These are phyloP conservation scores for Chaetops frenatus DNA, from an alignment of 2,113 vertebrate genomes.

Conservation along the genomic window DNA sequence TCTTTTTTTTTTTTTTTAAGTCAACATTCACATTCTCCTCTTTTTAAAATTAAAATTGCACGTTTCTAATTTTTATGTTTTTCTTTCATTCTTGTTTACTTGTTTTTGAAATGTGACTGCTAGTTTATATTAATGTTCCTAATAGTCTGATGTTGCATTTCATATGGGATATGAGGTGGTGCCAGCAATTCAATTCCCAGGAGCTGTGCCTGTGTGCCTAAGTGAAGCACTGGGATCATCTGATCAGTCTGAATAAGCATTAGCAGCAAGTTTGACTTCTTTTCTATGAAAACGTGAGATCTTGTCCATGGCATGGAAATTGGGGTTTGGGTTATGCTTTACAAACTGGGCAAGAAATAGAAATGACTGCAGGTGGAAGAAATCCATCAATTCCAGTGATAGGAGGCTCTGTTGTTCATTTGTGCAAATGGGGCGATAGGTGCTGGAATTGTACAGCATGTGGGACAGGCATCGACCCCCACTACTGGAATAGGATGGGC, in stretches of 20 bases:
- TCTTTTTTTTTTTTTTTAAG: not conserved
- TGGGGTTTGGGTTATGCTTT: not conserved
- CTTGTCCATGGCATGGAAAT: not conserved
- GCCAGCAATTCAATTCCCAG: not conserved
- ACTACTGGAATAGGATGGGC: not conserved
- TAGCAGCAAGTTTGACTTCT: not conserved
- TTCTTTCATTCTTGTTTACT: not conserved
- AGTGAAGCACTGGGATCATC: not conserved
- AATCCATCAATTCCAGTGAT: not conserved
- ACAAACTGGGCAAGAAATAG: not conserved
- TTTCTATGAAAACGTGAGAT: not conserved
- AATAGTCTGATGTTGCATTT: not conserved
- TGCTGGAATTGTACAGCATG: not conserved
- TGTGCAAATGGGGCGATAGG: not conserved
- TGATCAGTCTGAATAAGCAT: not conserved
- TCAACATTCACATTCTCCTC: not conserved
- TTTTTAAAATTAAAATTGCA: not conserved
- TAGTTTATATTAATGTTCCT: not conserved
- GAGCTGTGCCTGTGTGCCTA: not conserved
- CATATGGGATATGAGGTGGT: not conserved
- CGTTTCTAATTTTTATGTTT: not conserved
- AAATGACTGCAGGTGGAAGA: not conserved
- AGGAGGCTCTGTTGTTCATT: not conserved
- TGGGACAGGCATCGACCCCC: not conserved
- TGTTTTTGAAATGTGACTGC: not conserved